A percentile compares a stretch with the other conserved stretches of the same genome.
These are phyloP conservation scores for Pseudotriccus pelzelni DNA, from an alignment of 2,797 vertebrate species.

Conservation along the genomic window DNA sequence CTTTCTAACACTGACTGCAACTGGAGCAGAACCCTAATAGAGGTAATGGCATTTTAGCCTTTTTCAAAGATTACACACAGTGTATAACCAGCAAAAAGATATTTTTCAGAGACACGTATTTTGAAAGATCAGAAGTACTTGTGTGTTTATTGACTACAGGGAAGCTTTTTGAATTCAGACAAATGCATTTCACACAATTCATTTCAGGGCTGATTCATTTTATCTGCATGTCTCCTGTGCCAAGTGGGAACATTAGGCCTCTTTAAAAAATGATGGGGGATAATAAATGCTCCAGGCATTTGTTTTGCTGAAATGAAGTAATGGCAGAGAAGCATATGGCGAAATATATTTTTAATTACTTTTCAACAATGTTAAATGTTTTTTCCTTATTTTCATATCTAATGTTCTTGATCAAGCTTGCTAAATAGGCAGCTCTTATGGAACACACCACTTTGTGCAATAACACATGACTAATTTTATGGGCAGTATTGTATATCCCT, in stretches of 20 bases:
- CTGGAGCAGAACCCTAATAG: not conserved
- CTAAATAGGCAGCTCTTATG: slow-evolving; percentile 61
- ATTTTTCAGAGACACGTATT: slow-evolving; percentile 1
- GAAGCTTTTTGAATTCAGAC: slow-evolving; percentile 60
- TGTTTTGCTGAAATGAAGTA: slow-evolving; percentile 74
- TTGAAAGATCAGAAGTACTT: not conserved
- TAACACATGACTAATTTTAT: slow-evolving; percentile 75
- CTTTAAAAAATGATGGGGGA: slow-evolving; percentile 77
- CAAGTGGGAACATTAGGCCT: slow-evolving; percentile 74
- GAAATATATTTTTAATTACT: slow-evolving; percentile 83
- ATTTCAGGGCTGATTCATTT: slow-evolving; percentile 72
- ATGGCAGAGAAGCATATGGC: slow-evolving; percentile 74
- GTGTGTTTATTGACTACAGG: slow-evolving; percentile 29
- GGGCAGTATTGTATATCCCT: slow-evolving; percentile 55
- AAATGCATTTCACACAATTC: slow-evolving; percentile 63
- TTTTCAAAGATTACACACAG: not conserved
- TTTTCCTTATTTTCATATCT: slow-evolving; percentile 77
- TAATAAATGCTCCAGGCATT: slow-evolving; percentile 78
- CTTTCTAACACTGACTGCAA: not conserved
- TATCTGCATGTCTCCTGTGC: slow-evolving; percentile 61
- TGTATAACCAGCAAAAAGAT: not conserved
- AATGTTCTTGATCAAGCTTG: slow-evolving; percentile 74
- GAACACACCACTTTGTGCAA: slow-evolving; percentile 64
- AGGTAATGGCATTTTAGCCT: not conserved
- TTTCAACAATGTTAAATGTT: slow-evolving; percentile 79